Percentiles rank a stretch among this genome's conserved stretches.
Evolutionary conservation across 1,140 invertebrate genomes (phyloP).

Genomic region (Parasteatoda tepidariorum): DNA sequence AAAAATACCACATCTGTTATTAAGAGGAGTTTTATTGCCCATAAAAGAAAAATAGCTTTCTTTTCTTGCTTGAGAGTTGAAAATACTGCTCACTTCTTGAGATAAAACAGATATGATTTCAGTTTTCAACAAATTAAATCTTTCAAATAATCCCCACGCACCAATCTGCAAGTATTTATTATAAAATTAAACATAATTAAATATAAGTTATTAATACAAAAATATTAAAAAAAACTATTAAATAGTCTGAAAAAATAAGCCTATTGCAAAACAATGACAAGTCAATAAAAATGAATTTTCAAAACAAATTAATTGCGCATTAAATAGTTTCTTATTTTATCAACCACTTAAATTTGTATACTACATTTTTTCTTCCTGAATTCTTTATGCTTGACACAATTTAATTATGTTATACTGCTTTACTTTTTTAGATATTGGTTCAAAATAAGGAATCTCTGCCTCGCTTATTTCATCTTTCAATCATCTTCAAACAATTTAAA

Average conservation of each 20-base stretch:
- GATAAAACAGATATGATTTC: conserved; percentile 91
- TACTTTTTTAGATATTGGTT: too few species aligned
- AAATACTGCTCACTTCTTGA: conserved; percentile 88
- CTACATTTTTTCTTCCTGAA: too few species aligned
- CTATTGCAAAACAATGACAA: background rate
- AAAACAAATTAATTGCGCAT: conserved; percentile 10
- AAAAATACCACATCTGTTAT: conserved; percentile 86
- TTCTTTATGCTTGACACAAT: too few species aligned
- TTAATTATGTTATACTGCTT: too few species aligned
- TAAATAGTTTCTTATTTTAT: too few species aligned
- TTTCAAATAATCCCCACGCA: conserved; percentile 99
- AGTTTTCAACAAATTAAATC: conserved; percentile 95
- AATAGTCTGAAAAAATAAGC: background rate
- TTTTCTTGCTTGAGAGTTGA: conserved; percentile 74
- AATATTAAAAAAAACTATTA: background rate
- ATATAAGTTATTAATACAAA: background rate
- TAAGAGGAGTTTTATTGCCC: conserved; percentile 68
- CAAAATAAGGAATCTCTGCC: too few species aligned
- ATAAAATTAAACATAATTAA: background rate
- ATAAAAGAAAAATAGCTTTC: conserved; percentile 27
- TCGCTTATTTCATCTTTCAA: too few species aligned
- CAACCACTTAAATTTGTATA: too few species aligned
- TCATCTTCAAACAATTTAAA: too few species aligned
- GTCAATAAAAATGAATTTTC: background rate
- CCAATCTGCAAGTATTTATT: conserved; percentile 79